Conservation (phyloP, 2,888 invertebrate species). For the Luffia ferchaultella region DNA sequence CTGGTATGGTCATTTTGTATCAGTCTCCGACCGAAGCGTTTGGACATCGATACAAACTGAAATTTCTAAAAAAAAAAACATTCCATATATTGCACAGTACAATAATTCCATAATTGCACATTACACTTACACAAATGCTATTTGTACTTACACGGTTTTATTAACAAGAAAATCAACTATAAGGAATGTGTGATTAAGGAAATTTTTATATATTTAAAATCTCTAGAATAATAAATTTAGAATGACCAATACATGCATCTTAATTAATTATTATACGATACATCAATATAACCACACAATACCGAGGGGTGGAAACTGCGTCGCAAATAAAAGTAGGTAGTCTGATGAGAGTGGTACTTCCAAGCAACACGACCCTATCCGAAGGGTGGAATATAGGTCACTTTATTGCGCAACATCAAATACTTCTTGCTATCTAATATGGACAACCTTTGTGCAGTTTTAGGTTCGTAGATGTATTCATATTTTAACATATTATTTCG, state of each 20-base stretch:
- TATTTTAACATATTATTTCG: no score
- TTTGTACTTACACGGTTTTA: no score
- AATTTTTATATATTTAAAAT: no score
- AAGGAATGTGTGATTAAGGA: no score
- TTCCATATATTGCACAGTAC: constrained; percentile 1
- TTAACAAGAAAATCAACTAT: no score
- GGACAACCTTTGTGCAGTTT: no score
- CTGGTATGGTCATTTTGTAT: no score
- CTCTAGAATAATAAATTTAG: no score
- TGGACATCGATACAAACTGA: background rate
- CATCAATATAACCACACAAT: background rate
- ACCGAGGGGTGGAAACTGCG: background rate
- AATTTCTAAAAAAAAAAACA: background rate
- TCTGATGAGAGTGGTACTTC: background rate
- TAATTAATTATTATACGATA: background rate
- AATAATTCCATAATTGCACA: constrained; percentile 2
- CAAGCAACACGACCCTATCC: background rate
- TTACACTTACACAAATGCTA: constrained; percentile 1
- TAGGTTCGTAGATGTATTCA: no score
- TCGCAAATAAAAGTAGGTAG: background rate
- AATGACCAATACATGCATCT: no score
- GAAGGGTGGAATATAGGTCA: constrained; percentile 12
- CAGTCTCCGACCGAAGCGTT: no score
- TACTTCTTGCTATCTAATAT: background rate
- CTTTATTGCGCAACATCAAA: constrained; percentile 10